These are phyloP conservation scores for Hycleus phaleratus DNA, from an alignment of 1,140 invertebrate species.

Conservation along the genomic window DNA sequence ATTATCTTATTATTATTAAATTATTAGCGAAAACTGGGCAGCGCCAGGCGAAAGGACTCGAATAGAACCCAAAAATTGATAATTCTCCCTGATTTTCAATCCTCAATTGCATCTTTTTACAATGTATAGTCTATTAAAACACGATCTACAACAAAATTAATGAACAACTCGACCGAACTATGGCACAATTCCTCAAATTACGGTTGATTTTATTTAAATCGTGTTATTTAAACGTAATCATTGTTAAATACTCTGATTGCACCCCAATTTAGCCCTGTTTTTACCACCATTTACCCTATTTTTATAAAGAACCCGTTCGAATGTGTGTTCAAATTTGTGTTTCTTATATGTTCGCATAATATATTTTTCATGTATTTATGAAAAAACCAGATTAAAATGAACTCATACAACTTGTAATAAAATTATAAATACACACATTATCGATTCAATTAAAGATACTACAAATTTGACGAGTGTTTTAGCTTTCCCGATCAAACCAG, in stretches of 20 bases:
- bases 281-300: not conserved
- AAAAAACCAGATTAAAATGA: not conserved
- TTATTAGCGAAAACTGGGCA: too few species aligned
- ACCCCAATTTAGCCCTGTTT: not conserved
- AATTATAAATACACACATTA: constrained; percentile 24
- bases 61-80: too few species aligned
- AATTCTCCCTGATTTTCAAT: too few species aligned
- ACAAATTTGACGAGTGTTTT: constrained; percentile 22
- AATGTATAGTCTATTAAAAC: too few species aligned
- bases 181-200: not conserved
- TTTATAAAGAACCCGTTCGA: not conserved
- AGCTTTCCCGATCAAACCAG: not conserved
- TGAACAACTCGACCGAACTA: not conserved
- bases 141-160: too few species aligned
- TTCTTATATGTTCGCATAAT: constrained; percentile 14
- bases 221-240: too few species aligned
- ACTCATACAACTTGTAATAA: constrained; percentile 20
- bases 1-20: too few species aligned
- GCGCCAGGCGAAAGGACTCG: too few species aligned
- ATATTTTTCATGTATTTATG: constrained; percentile 17
- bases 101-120: too few species aligned
- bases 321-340: too few species aligned
- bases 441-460: constrained; percentile 25
- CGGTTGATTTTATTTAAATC: too few species aligned
- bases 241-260: too few species aligned